A percentile compares a stretch with the other conserved stretches of the same genome.
phyloP scores from a whole-genome alignment of 2,888 invertebrate genomes.

The Drosophila pseudotalamancana region DNA sequence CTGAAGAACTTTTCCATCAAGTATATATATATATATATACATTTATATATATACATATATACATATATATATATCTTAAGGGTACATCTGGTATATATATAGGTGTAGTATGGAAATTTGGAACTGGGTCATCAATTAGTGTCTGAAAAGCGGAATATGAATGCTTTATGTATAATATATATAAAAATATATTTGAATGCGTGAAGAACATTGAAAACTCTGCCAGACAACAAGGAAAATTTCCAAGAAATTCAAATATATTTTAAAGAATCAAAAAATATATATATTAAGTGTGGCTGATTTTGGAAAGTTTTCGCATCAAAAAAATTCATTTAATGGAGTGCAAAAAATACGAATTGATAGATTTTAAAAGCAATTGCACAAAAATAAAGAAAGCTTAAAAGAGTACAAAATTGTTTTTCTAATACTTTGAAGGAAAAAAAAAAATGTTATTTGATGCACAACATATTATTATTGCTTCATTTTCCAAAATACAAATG shows the following conservation, averaged over 20 bases:
- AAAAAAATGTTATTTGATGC: neutral
- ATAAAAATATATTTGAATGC: neutral
- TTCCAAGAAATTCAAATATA: neutral
- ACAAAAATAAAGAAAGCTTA: too few species aligned
- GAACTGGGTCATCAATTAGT: slow-evolving; percentile 55
- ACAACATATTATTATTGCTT: neutral
- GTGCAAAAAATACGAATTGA: too few species aligned
- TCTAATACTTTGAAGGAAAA: too few species aligned
- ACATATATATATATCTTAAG: neutral
- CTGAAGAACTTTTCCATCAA: slow-evolving; percentile 12
- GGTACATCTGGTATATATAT: neutral
- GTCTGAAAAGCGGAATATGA: neutral
- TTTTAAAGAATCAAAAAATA: neutral
- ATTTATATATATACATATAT: neutral
- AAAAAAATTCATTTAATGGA: too few species aligned
- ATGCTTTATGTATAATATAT: slow-evolving; percentile 1
- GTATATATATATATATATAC: neutral
- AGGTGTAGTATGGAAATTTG: neutral
- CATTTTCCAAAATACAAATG: neutral
- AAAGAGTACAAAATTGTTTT: too few species aligned
- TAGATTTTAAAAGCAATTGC: too few species aligned
- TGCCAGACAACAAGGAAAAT: neutral
- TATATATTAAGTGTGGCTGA: neutral
- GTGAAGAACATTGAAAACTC: neutral
- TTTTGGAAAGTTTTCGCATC: neutral